A percentile compares a stretch with the other conserved stretches of the same genome.
Conservation (phyloP, 2,113 vertebrate species). For the Crotalus tigris region DNA sequence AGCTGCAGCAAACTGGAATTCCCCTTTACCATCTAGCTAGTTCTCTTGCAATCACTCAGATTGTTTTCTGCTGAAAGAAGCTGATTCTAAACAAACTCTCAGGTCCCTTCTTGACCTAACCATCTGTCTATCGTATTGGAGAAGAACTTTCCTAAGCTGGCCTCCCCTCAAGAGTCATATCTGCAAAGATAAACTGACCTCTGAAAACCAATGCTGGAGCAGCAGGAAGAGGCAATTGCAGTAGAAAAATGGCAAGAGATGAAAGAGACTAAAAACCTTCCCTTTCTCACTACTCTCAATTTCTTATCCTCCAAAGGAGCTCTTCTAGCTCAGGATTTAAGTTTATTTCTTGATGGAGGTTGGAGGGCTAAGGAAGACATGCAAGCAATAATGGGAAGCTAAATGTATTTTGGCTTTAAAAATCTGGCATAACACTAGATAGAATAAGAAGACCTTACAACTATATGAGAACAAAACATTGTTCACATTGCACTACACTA, state of each 20-base stretch:
- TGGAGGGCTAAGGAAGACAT: background rate
- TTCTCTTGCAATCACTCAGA: background rate
- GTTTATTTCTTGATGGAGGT: background rate
- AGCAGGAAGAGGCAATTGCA: background rate
- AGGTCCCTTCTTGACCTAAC: background rate
- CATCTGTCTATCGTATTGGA: background rate
- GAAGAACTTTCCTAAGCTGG: background rate
- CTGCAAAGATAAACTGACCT: background rate
- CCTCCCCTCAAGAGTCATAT: background rate
- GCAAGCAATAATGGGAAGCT: background rate
- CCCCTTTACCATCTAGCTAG: background rate
- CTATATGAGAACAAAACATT: background rate
- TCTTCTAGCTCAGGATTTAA: background rate
- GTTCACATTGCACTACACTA: background rate
- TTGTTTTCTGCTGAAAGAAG: background rate
- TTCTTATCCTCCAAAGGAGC: background rate
- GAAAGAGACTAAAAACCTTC: background rate
- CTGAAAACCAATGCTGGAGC: accelerated
- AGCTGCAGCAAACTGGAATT: conserved; percentile 13
- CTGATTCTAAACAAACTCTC: background rate
- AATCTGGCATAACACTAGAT: background rate
- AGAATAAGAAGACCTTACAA: background rate
- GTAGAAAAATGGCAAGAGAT: background rate
- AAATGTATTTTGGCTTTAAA: background rate
- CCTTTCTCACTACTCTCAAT: background rate